phyloP scores from a whole-genome alignment of 2,113 vertebrate species.

The Oncorhynchus clarkii region DNA sequence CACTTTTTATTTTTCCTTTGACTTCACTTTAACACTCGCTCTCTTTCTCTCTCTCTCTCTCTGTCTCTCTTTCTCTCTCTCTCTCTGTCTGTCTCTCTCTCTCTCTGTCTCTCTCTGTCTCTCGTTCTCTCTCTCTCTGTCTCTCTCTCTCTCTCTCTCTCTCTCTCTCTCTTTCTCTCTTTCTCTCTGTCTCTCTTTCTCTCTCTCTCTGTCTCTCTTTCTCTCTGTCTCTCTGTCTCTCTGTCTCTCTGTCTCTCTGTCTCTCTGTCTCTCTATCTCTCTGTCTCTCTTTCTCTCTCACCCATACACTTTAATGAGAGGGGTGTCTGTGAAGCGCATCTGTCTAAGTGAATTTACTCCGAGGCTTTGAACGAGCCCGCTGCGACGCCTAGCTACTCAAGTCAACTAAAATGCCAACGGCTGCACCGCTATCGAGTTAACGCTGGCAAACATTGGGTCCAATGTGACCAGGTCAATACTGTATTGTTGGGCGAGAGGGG shows the following conservation, averaged over 20 bases:
- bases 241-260: fast-evolving
- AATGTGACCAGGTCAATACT: conserved; percentile 20
- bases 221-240: too few species aligned
- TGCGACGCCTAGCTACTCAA: conserved; percentile 12
- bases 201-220: background rate
- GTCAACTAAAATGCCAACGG: conserved; percentile 3
- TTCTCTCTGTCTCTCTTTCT: background rate
- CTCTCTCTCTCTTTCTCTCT: background rate
- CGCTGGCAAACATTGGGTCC: conserved; percentile 1
- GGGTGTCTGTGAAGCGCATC: conserved; percentile 25
- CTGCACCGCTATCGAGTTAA: conserved; percentile 18
- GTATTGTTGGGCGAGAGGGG: conserved; percentile 13
- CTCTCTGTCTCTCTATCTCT: too few species aligned
- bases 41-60: fast-evolving
- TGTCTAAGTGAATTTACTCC: conserved; percentile 39
- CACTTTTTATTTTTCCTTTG: background rate
- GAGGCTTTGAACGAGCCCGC: conserved; percentile 20
- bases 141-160: too few species aligned
- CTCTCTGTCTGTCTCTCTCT: too few species aligned
- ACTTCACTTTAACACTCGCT: background rate
- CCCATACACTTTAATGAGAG: conserved; percentile 27
- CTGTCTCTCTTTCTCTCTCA: background rate
- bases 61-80: too few species aligned
- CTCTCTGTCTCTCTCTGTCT: too few species aligned
- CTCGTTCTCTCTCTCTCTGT: fast-evolving